Evolutionary conservation across 2,888 invertebrate genomes (phyloP).

Genomic region (Hartigia nigra): DNA sequence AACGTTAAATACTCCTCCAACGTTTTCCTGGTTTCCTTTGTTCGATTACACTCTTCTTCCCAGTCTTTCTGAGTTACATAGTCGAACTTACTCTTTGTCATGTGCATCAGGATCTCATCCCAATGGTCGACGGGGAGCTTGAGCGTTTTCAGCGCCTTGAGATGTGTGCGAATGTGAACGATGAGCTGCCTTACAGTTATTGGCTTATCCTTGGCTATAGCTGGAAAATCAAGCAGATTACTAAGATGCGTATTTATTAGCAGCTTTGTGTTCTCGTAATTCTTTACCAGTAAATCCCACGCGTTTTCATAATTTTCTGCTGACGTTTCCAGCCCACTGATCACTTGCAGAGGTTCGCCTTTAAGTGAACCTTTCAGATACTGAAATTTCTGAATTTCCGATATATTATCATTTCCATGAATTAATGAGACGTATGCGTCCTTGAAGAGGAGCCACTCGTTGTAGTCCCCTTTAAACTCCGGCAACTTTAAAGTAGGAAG

Average conservation of each 20-base stretch:
- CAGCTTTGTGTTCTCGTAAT: conserved; percentile 33
- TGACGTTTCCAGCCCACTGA: conserved; percentile 32
- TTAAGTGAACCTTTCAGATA: conserved; percentile 32
- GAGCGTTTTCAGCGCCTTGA: conserved; percentile 33
- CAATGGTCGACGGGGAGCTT: conserved; percentile 37
- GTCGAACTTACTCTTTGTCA: conserved; percentile 41
- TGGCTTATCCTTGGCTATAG: conserved; percentile 24
- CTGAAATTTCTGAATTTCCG: conserved; percentile 34
- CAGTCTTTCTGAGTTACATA: conserved; percentile 33
- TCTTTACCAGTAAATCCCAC: conserved; percentile 27
- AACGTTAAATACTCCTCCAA: conserved; percentile 13
- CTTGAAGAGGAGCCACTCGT: conserved; percentile 32
- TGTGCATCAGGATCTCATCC: conserved; percentile 39
- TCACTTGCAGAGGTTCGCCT: conserved; percentile 25
- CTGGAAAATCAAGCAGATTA: conserved; percentile 27
- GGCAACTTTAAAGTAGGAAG: conserved; percentile 33
- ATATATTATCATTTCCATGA: conserved; percentile 29
- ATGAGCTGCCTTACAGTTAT: conserved; percentile 29
- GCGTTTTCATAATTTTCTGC: conserved; percentile 35
- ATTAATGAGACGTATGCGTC: conserved; percentile 35
- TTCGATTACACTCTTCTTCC: conserved; percentile 28
- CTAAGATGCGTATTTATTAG: conserved; percentile 34
- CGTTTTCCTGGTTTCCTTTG: conserved; percentile 12
- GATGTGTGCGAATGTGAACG: conserved; percentile 27
- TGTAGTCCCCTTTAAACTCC: conserved; percentile 27